Base-by-base conservation (phyloP, 2,888 invertebrate genomes). In the Micoletzkya japonica region DNA sequence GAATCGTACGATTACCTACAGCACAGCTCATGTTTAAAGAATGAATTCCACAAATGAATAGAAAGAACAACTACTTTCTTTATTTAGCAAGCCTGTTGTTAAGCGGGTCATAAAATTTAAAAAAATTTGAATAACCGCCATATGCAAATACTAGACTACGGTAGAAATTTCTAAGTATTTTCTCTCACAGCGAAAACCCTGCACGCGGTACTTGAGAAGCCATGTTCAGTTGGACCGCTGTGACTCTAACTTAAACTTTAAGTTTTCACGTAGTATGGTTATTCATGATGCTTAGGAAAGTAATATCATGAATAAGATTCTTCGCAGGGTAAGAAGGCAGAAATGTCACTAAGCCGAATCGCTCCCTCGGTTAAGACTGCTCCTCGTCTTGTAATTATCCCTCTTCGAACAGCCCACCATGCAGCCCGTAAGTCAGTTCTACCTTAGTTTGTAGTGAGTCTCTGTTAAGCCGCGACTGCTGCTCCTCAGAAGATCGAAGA, bases 341-440 rank as follows among this genome's bases (percentile, higher is more conserved):
- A 20, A 37, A 78, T 79, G 78, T 79, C 78, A 58, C 75, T 78
- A 74, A 79, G 78, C 74, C 78, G 79, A 64, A 74, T 77, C 70
- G 71, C 74, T 69, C 77, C 78, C 50, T 60, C 78, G 70, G 76
- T 75, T 59, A 76, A 78, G 72, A 75, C 71, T 57, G 78, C 74
- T 73, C 77, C 76, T 32, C 70, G 77, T 59, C 71, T 77, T 63
- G 73, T 79, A 64, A 71, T 79, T 54, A 74, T 77, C 54, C 71
- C 76, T 54, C 73, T 75, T 68, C 70, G 76, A 6, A 39, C 70
- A 54, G 76, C 77, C 28, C 77, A 77, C 57, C 76, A 75, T 70
- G 76, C 75, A 67, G 72, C 44, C n/a, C 39, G 56, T 57, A 54
- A 37, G 26, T 36, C 2, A 20, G 4, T 26, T n/a, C 6, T 37